phyloP scores from a whole-genome alignment of 2,888 invertebrate species.

The Plebejus argus region DNA sequence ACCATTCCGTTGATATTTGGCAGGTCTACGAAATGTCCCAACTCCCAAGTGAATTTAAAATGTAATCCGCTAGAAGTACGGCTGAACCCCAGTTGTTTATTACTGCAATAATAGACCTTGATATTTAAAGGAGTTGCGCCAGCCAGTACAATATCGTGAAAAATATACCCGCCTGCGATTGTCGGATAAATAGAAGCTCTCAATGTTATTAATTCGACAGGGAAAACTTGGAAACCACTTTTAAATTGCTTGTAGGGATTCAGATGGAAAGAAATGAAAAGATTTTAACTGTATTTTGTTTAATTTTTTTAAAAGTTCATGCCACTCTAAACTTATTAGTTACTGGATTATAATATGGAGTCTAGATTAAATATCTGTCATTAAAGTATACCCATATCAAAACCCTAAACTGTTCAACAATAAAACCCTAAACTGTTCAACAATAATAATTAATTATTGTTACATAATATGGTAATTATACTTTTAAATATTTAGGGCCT shows the following conservation, averaged over 20 bases:
- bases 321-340: no score
- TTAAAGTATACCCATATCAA: no score
- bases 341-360: no score
- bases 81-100: not conserved
- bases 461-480: no score
- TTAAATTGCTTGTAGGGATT: not conserved
- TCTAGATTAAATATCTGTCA: no score
- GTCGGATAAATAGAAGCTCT: not conserved
- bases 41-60: no score
- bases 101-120: slow-evolving; percentile 13
- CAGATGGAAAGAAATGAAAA: not conserved
- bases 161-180: not conserved
- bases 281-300: not conserved
- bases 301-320: not conserved
- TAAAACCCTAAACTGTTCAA: no score
- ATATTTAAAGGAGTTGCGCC: not conserved
- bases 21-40: no score
- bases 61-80: not conserved
- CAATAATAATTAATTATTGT: no score
- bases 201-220: not conserved
- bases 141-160: not conserved
- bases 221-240: not conserved
- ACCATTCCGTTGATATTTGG: no score
- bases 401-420: no score
- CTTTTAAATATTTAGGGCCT: no score